phyloP scores from a whole-genome alignment of 2,888 invertebrate species.

The Homarus gammarus region DNA sequence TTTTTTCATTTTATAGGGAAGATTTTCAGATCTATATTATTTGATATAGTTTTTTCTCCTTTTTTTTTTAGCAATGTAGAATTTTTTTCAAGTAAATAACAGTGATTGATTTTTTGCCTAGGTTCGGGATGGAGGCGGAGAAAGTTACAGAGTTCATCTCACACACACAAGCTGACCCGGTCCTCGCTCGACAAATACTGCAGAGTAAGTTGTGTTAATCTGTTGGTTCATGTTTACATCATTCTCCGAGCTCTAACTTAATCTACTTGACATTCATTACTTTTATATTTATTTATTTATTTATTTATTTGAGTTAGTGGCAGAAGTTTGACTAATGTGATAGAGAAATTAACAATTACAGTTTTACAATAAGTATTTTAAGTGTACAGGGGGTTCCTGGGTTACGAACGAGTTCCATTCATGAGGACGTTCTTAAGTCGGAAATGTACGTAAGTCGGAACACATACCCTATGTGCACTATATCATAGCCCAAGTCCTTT shows the following conservation, averaged over 20 bases:
- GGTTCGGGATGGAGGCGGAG: conserved; percentile 66
- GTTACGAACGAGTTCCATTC: no score
- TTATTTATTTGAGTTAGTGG: neutral
- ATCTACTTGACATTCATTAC: neutral
- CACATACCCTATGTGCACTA: no score
- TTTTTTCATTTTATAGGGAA: no score
- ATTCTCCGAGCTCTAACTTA: neutral
- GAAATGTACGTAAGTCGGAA: no score
- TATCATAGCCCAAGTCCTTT: no score
- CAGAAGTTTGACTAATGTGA: no score
- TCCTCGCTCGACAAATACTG: conserved; percentile 60
- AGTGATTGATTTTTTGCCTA: neutral
- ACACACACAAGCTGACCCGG: conserved; percentile 62
- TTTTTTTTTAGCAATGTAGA: neutral
- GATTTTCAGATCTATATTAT: no score
- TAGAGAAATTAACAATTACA: no score
- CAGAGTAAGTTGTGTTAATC: conserved; percentile 42
- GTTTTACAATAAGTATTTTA: no score
- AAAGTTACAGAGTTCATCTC: conserved; percentile 64
- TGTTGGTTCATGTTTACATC: neutral
- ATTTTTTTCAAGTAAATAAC: neutral
- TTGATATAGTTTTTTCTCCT: no score
- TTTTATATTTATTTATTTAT: neutral
- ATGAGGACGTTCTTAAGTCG: no score
- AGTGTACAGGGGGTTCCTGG: no score